Conservation (phyloP, 2,888 invertebrate genomes). For the Odontothrips loti region DNA sequence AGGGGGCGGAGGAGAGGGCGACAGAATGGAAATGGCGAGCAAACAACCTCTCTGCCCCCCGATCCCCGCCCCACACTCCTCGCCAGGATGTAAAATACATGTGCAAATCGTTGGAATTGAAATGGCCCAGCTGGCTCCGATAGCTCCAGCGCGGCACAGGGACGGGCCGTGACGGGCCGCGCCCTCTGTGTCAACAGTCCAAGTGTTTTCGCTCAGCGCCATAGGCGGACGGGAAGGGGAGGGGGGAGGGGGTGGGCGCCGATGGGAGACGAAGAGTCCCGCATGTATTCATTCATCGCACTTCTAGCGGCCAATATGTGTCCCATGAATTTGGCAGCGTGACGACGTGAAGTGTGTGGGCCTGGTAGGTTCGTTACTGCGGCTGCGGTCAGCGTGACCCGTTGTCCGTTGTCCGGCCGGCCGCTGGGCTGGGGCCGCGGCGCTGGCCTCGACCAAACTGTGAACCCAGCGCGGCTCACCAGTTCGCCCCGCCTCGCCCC, state of each 20-base stretch:
- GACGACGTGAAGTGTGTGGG: no score
- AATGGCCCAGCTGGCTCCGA: neutral
- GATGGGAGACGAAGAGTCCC: no score
- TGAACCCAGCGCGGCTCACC: neutral
- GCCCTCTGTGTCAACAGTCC: constrained; percentile 13
- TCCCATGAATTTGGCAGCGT: no score
- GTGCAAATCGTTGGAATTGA: constrained; percentile 22
- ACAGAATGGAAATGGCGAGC: constrained; percentile 8
- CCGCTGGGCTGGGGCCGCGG: no score
- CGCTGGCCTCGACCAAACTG: neutral
- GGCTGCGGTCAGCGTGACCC: no score
- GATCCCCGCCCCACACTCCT: neutral
- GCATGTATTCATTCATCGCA: no score
- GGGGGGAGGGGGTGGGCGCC: neutral
- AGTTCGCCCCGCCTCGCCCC: neutral
- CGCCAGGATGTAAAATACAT: constrained; percentile 20
- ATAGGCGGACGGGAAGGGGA: neutral
- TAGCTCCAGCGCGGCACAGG: neutral
- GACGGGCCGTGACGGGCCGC: neutral
- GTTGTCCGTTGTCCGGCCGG: no score
- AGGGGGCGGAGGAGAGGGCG: neutral
- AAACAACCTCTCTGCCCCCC: neutral
- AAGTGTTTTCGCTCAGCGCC: neutral
- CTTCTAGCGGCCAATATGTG: no score
- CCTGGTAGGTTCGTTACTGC: no score